Conservation (phyloP, 2,888 invertebrate species). For the Beris morrisii region DNA sequence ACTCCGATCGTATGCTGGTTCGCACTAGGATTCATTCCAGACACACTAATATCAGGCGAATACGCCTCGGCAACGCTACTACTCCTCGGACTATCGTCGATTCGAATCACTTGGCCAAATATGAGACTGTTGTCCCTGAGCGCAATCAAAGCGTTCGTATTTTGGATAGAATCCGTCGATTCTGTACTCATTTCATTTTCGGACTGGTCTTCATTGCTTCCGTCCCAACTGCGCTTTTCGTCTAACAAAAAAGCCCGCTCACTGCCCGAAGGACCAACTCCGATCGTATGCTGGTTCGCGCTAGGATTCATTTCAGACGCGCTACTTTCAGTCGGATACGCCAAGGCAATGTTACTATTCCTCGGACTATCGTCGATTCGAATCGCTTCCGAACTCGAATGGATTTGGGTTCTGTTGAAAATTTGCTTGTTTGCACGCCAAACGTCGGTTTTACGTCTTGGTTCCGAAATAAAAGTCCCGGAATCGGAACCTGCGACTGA, state of each 20-base stretch:
- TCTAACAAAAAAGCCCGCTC: too few relatives aligned
- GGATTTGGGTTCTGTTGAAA: background rate
- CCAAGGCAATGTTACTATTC: background rate
- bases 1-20: conserved; percentile 5
- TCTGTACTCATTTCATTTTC: too few relatives aligned
- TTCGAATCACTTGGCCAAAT: conserved; percentile 2
- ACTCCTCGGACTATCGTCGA: background rate
- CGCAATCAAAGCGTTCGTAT: background rate
- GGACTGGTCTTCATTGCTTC: too few relatives aligned
- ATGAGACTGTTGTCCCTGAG: background rate
- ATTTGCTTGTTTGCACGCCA: conserved; percentile 3
- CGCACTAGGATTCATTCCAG: background rate
- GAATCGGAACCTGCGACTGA: background rate
- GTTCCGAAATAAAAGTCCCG: background rate
- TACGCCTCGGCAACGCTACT: background rate
- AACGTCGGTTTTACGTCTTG: conserved; percentile 2
- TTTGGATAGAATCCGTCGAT: too few relatives aligned
- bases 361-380: background rate
- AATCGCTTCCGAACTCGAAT: conserved; percentile 1
- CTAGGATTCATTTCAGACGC: conserved; percentile 10
- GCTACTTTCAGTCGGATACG: conserved; percentile 3
- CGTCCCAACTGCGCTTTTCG: too few relatives aligned
- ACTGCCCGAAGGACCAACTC: background rate
- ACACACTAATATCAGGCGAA: conserved; percentile 10
- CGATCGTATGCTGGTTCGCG: conserved; percentile 3